Base-by-base conservation (phyloP, 2,113 vertebrate genomes). In the Osmerus eperlanus region DNA sequence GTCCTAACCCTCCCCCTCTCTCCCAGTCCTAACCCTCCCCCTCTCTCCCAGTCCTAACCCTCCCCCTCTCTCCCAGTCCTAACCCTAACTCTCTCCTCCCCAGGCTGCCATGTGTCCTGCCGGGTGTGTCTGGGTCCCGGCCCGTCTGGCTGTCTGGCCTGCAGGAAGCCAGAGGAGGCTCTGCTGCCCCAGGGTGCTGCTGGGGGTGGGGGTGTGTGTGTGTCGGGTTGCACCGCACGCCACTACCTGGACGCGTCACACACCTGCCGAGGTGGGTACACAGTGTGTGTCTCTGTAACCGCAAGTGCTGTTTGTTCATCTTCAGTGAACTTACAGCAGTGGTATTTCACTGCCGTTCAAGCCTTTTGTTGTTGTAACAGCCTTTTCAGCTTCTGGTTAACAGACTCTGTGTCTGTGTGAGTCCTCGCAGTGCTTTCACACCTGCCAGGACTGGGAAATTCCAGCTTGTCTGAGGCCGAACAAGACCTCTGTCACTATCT, bases 61-160 rank as follows among this genome's bases (percentile, higher is more conserved):
- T n/a, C 13, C 21, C 19, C 32, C 6, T 52, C 41, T 47, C 41
- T 5, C 41, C 41, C 41, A 47, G 41, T 47, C 41, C 25, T 7
- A 41, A 36, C 8, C 21, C 58, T 62, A 13, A 4, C 12, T 47
- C 61, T 54, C 25, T 25, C 23, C 32, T 15, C 13, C 60, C 1
- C 78, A 99, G 97, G 90, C 54, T 98, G 96, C 51, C 95, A 97
- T 21, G 84, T 87, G 0, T 94, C 94, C 28, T 99, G 97, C 64
- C 91, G 82, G 0, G 81, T 91, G 1, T 99, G 97, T 12, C 1
- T 92, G 0, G 97, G 97, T 1, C 93, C 94, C 0, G 84, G 90
- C 3, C 66, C 80, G 3, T 89, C 89, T 0, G 92, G 85, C 23
- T 98, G 97, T 65, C 87, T 87, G 3, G 79, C 2, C 18, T 99